Evolutionary conservation across 2,888 invertebrate species (phyloP), one percentile per base, ranked within the genome.

Genomic region (Myopa tessellatipennis): DNA sequence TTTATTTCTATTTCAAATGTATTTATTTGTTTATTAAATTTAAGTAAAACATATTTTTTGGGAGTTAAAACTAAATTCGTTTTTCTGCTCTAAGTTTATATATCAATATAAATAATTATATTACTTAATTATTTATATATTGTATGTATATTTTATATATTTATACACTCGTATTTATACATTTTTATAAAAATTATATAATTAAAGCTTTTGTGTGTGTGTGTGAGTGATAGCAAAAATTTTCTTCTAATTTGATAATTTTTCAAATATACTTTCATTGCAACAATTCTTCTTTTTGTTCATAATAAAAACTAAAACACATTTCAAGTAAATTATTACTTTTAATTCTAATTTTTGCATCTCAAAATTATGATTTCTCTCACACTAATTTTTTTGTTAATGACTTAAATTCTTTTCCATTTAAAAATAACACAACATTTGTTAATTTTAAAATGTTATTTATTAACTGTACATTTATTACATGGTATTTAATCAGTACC

Each of bases 141-240:
- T 45, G 45, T 18, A 45, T 72, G n/a, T 58, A 10, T 60, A 36
- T 8, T 71, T 45, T n/a, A 67, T 67, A 67, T 40, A 45, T 69
- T 40, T 69, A 69, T 69, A 36, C 55, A 67, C 38, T 10, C 38
- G 55, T 40, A 36, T 65, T 65, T 74, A 74, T 75, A 69, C 60
- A 69, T 69, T 60, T 50, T 60, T 75, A 75, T 55, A 77, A 55
- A 78, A 76, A 74, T 18, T 55, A 74, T 52, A 77, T 73, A 76
- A 50, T 77, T 75, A 74, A 73, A 73, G 55, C 76, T 76, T 75
- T 79, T 75, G 67, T 60, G 34, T 68, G 40, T 63, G 73, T 55
- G 55, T 55, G 45, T 45, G 58, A 6, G 26, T 40, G 52, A 50
- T 58, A 71, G 34, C 26, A 71, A 52, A 71, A 50, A 10, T 65